Base-by-base conservation (phyloP, 1,140 invertebrate species). In the Neelides sp. region DNA sequence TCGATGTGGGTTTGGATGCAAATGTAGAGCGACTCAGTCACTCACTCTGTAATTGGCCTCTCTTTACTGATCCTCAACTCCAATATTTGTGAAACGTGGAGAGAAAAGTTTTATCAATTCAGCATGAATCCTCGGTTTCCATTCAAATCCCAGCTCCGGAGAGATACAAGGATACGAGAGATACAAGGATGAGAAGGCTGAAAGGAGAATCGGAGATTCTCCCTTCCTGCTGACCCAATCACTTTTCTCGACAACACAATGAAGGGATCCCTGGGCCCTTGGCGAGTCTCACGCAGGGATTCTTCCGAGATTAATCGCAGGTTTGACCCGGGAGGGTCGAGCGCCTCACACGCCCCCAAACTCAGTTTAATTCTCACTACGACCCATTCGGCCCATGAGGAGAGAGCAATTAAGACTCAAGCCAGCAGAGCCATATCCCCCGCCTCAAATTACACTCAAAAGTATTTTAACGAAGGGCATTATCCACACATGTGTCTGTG, bases 31-130 rank as follows among this genome's bases (percentile, higher is more conserved):
- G 41, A 43, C 22, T 39, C 8, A 39, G 20, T 43, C n/a, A 39
- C 37, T 24, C 41, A 13, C 22, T 10, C 37, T 10, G 4, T 8
- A 20, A 20, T 7, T 43, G 15, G 10, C 10, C 10, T 43, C 41
- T 43, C 41, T 43, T 15, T 24, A 20, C 23, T 49, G 24, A 49
- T 49, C 47, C 47, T 24, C 37, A 49, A 41, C 47, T 49, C 32
- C 36, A 49, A 49, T 49, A 49, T 49, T 49, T 49, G 47, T 49
- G 47, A 49, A 49, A 49, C 47, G 47, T 49, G 47, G 36, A 35
- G 27, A 24, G 30, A 28, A 49, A 40, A 32, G 35, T n/a, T 49
- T 27, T 28, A 49, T 39, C 36, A 49, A 15, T 10, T 43, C 41
- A 37, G 39, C 36, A 37, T 41, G 19, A 40, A 42, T 24, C 17